Evolutionary conservation across 2,797 vertebrate species (phyloP).

Genomic region (Cryptoprocta ferox): DNA sequence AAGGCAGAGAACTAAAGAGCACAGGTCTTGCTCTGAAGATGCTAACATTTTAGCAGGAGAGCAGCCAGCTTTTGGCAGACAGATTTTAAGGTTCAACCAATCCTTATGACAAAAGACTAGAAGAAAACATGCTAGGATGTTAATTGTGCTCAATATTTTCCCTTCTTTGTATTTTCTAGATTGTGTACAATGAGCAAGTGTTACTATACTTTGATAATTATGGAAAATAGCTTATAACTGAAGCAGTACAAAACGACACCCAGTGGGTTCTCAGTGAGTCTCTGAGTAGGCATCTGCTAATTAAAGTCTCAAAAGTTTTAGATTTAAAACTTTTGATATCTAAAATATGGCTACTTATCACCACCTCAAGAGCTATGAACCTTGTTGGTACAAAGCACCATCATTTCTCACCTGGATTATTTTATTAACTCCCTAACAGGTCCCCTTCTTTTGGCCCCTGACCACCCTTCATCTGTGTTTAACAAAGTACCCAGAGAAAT

Average conservation of each 20-base stretch:
- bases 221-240: neutral
- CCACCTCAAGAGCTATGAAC: neutral
- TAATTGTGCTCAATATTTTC: neutral
- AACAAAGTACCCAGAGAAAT: conserved; percentile 20
- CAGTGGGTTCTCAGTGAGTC: neutral
- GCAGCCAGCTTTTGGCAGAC: neutral
- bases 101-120: neutral
- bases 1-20: conserved; percentile 16
- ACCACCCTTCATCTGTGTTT: neutral
- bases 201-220: conserved; percentile 7
- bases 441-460: neutral
- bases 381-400: neutral
- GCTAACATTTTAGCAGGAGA: conserved; percentile 2
- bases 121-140: neutral
- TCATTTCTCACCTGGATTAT: conserved; percentile 4
- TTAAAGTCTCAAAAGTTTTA: conserved; percentile 13
- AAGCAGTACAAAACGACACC: neutral
- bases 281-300: neutral
- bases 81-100: conserved; percentile 26
- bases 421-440: neutral
- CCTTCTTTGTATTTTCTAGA: conserved; percentile 11
- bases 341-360: conserved; percentile 35
- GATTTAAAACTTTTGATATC: conserved; percentile 29
- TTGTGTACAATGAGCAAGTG: neutral
- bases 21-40: neutral